Conservation (phyloP, 2,797 vertebrate genomes). For the Tragelaphus oryx region DNA sequence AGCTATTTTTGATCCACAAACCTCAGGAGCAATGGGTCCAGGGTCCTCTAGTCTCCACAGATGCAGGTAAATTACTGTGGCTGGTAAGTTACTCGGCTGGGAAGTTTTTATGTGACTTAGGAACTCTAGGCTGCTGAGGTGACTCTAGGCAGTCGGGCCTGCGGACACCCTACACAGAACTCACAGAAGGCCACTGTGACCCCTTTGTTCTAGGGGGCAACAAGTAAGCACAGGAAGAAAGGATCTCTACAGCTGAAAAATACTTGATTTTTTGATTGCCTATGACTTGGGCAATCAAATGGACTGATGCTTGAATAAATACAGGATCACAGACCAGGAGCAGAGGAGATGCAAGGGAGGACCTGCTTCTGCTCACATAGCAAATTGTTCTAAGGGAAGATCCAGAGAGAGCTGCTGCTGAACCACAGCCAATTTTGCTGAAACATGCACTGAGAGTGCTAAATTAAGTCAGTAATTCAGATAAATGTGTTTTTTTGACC, state of each 20-base stretch:
- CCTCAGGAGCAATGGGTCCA: neutral
- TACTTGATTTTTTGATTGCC: neutral
- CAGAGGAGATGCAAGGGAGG: neutral
- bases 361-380: neutral
- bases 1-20: neutral
- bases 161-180: neutral
- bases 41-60: neutral
- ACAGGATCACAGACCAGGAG: neutral
- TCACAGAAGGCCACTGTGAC: neutral
- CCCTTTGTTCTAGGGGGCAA: neutral
- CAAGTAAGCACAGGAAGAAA: neutral
- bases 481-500: neutral
- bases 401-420: neutral
- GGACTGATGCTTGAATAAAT: neutral
- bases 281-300: neutral
- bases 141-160: neutral
- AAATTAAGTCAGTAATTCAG: neutral
- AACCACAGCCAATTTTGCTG: neutral
- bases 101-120: neutral
- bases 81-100: neutral
- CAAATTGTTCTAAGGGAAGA: neutral
- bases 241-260: neutral
- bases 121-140: neutral
- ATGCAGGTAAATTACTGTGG: neutral
- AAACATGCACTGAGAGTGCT: neutral